Percentiles rank a stretch among this genome's conserved stretches.
Conservation (phyloP, 2,888 invertebrate species). For the Ceratothoa steindachneri region DNA sequence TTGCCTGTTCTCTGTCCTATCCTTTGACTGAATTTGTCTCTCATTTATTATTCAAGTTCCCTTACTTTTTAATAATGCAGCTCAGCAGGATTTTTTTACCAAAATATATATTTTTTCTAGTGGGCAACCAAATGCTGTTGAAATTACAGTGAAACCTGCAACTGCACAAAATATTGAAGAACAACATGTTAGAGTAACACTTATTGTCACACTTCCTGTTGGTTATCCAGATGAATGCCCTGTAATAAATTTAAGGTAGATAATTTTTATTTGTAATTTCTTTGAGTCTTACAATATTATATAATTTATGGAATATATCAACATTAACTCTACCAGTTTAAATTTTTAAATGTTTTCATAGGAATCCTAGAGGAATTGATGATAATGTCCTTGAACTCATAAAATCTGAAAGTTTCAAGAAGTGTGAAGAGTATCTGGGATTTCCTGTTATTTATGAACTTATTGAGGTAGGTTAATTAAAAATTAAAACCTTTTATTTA, state of each 20-base stretch:
- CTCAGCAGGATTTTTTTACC: no score
- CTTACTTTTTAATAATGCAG: no score
- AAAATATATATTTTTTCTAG: slow-evolving; percentile 24
- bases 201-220: slow-evolving; percentile 33
- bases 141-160: slow-evolving; percentile 43
- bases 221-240: slow-evolving; percentile 40
- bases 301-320: background rate
- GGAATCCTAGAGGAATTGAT: slow-evolving; percentile 46
- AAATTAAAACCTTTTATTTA: no score
- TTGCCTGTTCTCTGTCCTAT: no score
- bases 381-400: slow-evolving; percentile 37
- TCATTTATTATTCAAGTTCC: no score
- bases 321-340: background rate
- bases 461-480: slow-evolving; percentile 46
- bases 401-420: slow-evolving; percentile 22
- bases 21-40: no score
- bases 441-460: slow-evolving; percentile 47
- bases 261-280: background rate
- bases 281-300: background rate
- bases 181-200: slow-evolving; percentile 45
- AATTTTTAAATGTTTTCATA: no score
- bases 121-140: slow-evolving; percentile 37
- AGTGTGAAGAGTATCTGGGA: slow-evolving; percentile 44
- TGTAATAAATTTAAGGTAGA: slow-evolving; percentile 28
- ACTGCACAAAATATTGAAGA: slow-evolving; percentile 45